Evolutionary conservation across 2,113 vertebrate species (phyloP).

Genomic region (Albula glossodonta): DNA sequence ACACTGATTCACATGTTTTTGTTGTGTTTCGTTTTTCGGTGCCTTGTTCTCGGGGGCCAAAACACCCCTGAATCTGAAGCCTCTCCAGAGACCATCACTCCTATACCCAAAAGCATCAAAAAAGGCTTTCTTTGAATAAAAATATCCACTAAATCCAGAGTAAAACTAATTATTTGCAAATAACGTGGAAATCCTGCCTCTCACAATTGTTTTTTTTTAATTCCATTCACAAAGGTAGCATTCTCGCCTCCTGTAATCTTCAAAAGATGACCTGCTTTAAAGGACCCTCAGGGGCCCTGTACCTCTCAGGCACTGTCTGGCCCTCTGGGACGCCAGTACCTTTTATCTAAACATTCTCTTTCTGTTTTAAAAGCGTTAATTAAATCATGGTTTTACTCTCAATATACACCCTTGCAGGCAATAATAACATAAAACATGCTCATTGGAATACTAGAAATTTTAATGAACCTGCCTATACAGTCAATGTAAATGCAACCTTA

Average conservation of each 20-base stretch:
- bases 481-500: too few species aligned
- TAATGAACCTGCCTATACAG: slow-evolving; percentile 52
- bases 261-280: neutral
- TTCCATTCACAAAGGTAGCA: neutral
- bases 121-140: neutral
- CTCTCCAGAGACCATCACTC: neutral
- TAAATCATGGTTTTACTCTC: neutral
- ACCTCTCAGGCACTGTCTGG: neutral
- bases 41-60: slow-evolving; percentile 54
- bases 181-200: neutral
- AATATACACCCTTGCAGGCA: neutral
- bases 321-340: neutral
- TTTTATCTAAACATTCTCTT: neutral
- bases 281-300: neutral
- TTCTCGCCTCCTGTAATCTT: neutral
- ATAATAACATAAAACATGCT: neutral
- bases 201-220: neutral
- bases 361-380: neutral
- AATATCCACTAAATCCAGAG: neutral
- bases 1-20: slow-evolving; percentile 93
- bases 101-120: neutral
- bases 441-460: neutral
- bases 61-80: slow-evolving; percentile 10
- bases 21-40: slow-evolving; percentile 38
- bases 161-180: neutral